Conservation (phyloP, 2,113 vertebrate species). For the Trichechus manatus region DNA sequence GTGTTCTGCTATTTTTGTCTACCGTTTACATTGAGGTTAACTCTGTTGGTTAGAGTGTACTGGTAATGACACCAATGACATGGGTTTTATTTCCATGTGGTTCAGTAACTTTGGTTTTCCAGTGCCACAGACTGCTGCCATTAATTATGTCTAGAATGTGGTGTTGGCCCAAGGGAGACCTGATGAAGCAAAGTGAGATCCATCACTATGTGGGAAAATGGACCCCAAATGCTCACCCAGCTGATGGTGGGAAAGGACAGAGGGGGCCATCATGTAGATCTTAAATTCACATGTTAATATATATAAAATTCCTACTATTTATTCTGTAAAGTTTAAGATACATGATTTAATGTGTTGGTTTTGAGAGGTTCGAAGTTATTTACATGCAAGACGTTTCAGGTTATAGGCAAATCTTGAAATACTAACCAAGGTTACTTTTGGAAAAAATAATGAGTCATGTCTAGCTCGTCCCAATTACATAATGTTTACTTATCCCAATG, state of each 20-base stretch:
- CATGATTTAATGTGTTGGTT: slow-evolving; percentile 48
- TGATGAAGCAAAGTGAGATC: slow-evolving; percentile 71
- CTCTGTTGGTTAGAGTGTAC: slow-evolving; percentile 73
- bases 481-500: slow-evolving; percentile 78
- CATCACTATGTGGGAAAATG: slow-evolving; percentile 50
- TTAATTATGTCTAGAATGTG: slow-evolving; percentile 81
- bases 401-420: slow-evolving; percentile 75
- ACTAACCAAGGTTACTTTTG: slow-evolving; percentile 70
- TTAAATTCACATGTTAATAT: not conserved
- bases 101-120: slow-evolving; percentile 82
- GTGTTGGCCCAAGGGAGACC: slow-evolving; percentile 67
- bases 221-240: not conserved
- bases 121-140: slow-evolving; percentile 74
- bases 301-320: not conserved
- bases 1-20: slow-evolving; percentile 76
- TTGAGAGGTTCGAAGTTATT: slow-evolving; percentile 56
- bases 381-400: slow-evolving; percentile 35
- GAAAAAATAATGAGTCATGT: slow-evolving; percentile 61
- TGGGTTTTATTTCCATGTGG: slow-evolving; percentile 82
- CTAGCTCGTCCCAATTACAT: slow-evolving; percentile 64
- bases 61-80: slow-evolving; percentile 82
- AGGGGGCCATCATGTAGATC: not conserved
- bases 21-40: slow-evolving; percentile 79
- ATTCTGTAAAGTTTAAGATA: slow-evolving; percentile 6
- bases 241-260: not conserved